These are phyloP conservation scores for Amia ocellicauda DNA, from an alignment of 2,113 vertebrate genomes.

Conservation along the genomic window DNA sequence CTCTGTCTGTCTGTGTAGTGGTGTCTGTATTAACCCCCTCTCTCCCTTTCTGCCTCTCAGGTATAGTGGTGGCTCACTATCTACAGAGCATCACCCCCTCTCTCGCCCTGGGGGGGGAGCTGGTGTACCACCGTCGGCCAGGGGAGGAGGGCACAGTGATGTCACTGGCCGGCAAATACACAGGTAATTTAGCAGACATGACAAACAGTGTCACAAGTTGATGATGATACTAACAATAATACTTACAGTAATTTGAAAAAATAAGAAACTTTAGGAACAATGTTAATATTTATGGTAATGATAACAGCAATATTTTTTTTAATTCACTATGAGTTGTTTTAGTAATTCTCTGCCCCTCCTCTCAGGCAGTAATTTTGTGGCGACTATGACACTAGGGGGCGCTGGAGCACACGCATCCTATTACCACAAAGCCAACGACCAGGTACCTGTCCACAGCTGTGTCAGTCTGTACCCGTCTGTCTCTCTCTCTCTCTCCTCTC, in stretches of 20 bases:
- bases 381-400: conserved; percentile 78
- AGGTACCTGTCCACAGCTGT: conserved; percentile 56
- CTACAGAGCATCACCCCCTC: conserved; percentile 79
- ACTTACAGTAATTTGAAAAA: no score
- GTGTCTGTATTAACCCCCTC: not conserved
- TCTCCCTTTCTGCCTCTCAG: conserved; percentile 38
- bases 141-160: conserved; percentile 83
- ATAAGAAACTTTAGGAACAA: no score
- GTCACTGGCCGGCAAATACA: conserved; percentile 81
- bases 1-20: not conserved
- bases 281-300: no score
- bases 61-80: conserved; percentile 81
- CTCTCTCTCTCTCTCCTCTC: not conserved
- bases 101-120: conserved; percentile 80
- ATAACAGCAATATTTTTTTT: no score
- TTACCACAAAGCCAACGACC: conserved; percentile 87
- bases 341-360: not conserved
- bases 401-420: conserved; percentile 83
- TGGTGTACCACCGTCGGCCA: conserved; percentile 81
- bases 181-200: no score
- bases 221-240: not conserved
- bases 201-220: not conserved
- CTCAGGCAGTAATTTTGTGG: conserved; percentile 77
- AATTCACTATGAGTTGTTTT: no score
- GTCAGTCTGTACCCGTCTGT: not conserved